These are phyloP conservation scores for Drosophila nigricruria DNA, from an alignment of 2,888 invertebrate genomes.

Conservation along the genomic window DNA sequence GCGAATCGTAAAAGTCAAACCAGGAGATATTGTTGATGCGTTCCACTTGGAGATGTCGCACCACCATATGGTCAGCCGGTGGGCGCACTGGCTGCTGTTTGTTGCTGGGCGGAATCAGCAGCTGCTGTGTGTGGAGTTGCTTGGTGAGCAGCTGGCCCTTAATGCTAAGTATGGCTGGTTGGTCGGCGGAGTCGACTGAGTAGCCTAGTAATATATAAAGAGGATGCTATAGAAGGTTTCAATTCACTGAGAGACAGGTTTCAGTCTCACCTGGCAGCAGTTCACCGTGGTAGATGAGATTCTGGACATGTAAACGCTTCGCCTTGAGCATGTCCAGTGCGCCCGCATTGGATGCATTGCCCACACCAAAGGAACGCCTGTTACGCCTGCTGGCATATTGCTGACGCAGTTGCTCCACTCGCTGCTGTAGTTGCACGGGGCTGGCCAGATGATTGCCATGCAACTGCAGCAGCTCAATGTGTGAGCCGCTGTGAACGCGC, in stretches of 20 bases:
- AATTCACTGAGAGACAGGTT: not conserved
- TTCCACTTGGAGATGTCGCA: constrained; percentile 58
- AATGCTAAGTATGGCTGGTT: constrained; percentile 55
- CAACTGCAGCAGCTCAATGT: constrained; percentile 61
- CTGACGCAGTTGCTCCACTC: constrained; percentile 57
- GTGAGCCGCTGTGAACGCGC: constrained; percentile 47
- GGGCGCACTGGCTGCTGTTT: constrained; percentile 19
- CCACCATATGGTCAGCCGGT: constrained; percentile 9
- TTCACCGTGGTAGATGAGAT: constrained; percentile 74
- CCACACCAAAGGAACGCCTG: constrained; percentile 57
- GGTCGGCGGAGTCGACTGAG: constrained; percentile 37
- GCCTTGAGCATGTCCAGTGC: constrained; percentile 56
- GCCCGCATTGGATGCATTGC: constrained; percentile 12
- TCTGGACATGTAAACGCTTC: constrained; percentile 66
- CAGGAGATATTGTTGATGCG: constrained; percentile 77
- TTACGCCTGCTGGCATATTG: constrained; percentile 40
- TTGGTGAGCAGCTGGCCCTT: constrained; percentile 58
- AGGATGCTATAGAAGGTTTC: not conserved
- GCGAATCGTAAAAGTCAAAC: constrained; percentile 70
- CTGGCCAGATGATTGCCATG: constrained; percentile 61
- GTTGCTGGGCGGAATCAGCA: constrained; percentile 55
- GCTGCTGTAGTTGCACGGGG: constrained; percentile 71
- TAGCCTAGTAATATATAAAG: constrained; percentile 54
- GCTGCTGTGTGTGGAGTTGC: constrained; percentile 56
- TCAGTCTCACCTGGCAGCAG: constrained; percentile 71